Evolutionary conservation across 2,797 vertebrate species (phyloP), one percentile per base, ranked within the genome.

Genomic region (Pterois miles): DNA sequence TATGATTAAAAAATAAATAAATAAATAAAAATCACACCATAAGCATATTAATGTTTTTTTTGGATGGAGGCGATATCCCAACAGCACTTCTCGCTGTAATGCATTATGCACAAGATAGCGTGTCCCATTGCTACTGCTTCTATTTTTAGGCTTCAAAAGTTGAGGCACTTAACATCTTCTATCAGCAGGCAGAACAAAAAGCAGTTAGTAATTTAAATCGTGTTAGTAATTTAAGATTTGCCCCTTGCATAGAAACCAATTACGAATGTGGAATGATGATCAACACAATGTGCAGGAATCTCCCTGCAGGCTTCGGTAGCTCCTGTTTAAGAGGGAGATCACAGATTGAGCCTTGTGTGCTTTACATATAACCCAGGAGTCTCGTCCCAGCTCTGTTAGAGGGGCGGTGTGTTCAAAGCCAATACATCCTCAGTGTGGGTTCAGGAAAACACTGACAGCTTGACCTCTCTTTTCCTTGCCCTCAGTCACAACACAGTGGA

Each of bases 101-200:
- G 81, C 70, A 85, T 90, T 85, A 86, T 90, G 78, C 80, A 90
- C 62, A 74, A 70, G 79, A 81, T 65, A 66, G 68, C 83, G 72
- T 71, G 76, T 90, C 89, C 83, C 84, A 72, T 59, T 67, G 86
- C 88, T 71, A 46, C 58, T 12, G 77, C 18, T 40, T 86, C 91
- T 90, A 91, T 94, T 90, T 92, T 86, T 90, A 93, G 71, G 12
- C 38, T 74, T 79, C 57, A 78, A 62, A 85, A 81, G 78, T 84
- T 43, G 65, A 90, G 79, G 74, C 81, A 81, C 81, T 87, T 87
- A 75, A 88, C 78, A 62, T 90, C 74, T 88, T 73, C 84, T 34
- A 72, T 81, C 64, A 66, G 87, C 8, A 69, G 58, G 65, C 57
- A 54, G 74, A 83, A 86, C 43, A 22, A 81, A 48, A 88, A 70